Base-by-base conservation (phyloP, 2,797 vertebrate species). In the Anabas testudineus region DNA sequence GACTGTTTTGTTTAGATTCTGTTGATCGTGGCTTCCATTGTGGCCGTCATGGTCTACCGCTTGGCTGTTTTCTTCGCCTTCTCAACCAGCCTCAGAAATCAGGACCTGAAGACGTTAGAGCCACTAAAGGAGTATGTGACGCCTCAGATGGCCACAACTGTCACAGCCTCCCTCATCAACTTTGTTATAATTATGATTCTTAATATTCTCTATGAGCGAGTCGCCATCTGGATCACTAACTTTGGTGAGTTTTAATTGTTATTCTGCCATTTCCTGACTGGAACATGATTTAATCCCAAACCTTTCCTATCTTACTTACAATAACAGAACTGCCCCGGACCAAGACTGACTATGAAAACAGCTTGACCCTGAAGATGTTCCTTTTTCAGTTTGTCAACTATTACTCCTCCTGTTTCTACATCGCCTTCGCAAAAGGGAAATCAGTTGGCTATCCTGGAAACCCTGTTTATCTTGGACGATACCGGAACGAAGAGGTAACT, bases 331-430 rank as follows among this genome's bases (percentile, higher is more conserved):
- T 98, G 63, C 97, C 96, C 28, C 94, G 97, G 84, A 98, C 97
- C 43, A 96, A 94, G 91, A 96, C 95, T 0, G 96, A 98, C 57
- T 98, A 98, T 72, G 97, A 98, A 89, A 97, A 98, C 88, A 98
- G 96, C 83, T 78, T 98, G 66, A 98, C 97, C 19, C 91, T 96
- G 88, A 98, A 98, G 95, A 98, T 98, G 96, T 98, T 98, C 90
- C 92, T 98, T 61, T 98, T 98, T 87, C 97, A 98, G 76, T 98
- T 98, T 42, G 97, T 97, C 88, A 98, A 98, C 92, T 98, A 98
- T 77, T 98, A 98, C 84, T 98, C 97, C 32, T 98, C 97, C 0
- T 98, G 97, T 69, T 97, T 98, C 94, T 98, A 98, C 86, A 97
- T 98, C 55, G 97, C 97, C 5, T 98, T 98, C 58, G 95, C 94